Evolutionary conservation across 2,888 invertebrate species (phyloP).

Genomic region (Drosophila niveifrons): DNA sequence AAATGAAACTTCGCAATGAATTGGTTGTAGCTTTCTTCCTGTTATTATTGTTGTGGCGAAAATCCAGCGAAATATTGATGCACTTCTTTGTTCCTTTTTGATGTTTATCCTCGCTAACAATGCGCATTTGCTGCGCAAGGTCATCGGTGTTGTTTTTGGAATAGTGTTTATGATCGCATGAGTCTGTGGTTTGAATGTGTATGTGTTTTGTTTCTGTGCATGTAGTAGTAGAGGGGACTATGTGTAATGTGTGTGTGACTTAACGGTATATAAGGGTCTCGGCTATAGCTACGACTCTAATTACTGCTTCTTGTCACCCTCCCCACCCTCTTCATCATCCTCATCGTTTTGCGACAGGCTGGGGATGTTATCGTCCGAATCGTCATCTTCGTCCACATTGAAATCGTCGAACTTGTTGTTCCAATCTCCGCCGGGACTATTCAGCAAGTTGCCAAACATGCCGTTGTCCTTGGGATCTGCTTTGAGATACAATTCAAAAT

Average conservation of each 20-base stretch:
- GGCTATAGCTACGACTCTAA: conserved; percentile 66
- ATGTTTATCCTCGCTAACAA: conserved; percentile 48
- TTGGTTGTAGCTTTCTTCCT: conserved; percentile 75
- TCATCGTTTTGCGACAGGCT: conserved; percentile 84
- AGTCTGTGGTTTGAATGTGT: conserved; percentile 31
- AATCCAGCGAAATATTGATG: conserved; percentile 60
- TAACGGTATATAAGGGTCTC: conserved; percentile 65
- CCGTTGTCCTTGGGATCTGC: conserved; percentile 59
- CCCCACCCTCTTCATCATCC: conserved; percentile 79
- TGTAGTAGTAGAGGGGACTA: conserved; percentile 18
- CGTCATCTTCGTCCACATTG: conserved; percentile 88
- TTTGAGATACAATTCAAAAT: neutral
- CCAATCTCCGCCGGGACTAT: conserved; percentile 67
- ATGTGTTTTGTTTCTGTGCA: conserved; percentile 27
- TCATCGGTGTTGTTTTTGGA: conserved; percentile 52
- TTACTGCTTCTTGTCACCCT: conserved; percentile 75
- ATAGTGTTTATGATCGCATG: conserved; percentile 61
- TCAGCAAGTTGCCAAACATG: conserved; percentile 70
- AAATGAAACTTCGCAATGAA: conserved; percentile 71
- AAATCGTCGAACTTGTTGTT: conserved; percentile 89
- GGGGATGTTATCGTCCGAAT: conserved; percentile 90
- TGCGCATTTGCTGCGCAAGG: conserved; percentile 51
- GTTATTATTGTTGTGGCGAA: conserved; percentile 50
- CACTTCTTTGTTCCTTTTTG: conserved; percentile 55
- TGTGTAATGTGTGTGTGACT: conserved; percentile 51